Evolutionary conservation across 2,888 invertebrate species (phyloP), one percentile per base, ranked within the genome.

Genomic region (Miltochrista miniata): DNA sequence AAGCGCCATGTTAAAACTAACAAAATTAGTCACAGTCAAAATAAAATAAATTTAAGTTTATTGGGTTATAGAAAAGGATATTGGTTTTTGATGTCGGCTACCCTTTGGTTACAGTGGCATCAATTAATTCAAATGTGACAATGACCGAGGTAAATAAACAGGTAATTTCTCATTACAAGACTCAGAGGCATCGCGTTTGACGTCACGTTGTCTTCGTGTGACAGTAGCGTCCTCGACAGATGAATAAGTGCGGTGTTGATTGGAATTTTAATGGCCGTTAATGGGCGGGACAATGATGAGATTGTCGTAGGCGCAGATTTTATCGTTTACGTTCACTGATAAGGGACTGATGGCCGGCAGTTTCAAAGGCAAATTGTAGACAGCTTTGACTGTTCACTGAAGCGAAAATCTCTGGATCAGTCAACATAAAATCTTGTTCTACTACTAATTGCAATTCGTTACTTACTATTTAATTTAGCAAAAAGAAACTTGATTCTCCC

Each of bases 231-330:
- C 53, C 35, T 47, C 55, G 90, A 89, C 90, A 85, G 83, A 89
- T 90, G 90, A 91, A 90, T 91, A 88, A 88, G 85, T 85, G 84
- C 74, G 82, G 82, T 85, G 87, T 84, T 83, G 90, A 88, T 90
- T 86, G 90, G 89, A 80, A 83, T 87, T 86, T 87, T 87, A 89
- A 90, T 85, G 83, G 82, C 85, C 86, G 87, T 82, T 87, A 90
- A 90, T 89, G 82, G 88, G 86, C 88, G 88, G 89, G 84, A 90
- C 90, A 90, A 90, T 87, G 85, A 89, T 76, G 77, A 79, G 84
- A 86, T 89, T 80, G 85, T 83, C 80, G 79, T 77, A 71, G 70
- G 67, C 64, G 70, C 69, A 83, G 90, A 90, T 89, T 77, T 78
- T 88, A 90, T 90, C 90, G 73, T 76, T 74, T 81, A 82, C 80